Evolutionary conservation across 2,797 vertebrate species (phyloP).

Genomic region (Morus bassanus): DNA sequence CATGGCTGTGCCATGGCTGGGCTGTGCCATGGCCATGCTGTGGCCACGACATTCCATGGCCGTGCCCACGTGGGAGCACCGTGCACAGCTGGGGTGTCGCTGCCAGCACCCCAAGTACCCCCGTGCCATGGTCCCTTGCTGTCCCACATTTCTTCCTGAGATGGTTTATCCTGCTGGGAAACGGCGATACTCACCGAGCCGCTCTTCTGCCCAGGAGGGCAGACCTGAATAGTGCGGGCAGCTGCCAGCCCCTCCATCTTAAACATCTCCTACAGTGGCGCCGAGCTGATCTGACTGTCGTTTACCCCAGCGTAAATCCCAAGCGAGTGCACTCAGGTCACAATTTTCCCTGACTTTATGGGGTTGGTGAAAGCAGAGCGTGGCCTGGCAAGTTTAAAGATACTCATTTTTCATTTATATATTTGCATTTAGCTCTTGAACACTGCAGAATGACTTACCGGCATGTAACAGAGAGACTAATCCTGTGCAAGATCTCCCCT

Average conservation of each 20-base stretch:
- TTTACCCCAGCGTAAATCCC: background rate
- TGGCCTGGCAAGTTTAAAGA: background rate
- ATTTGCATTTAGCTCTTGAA: background rate
- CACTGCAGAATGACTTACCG: background rate
- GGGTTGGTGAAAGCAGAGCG: background rate
- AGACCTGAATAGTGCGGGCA: background rate
- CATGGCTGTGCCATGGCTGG: background rate
- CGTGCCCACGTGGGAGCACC: background rate
- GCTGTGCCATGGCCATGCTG: fast-evolving
- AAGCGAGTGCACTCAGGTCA: background rate
- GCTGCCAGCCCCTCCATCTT: background rate
- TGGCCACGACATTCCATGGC: fast-evolving
- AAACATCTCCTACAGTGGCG: background rate
- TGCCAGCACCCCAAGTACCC: background rate
- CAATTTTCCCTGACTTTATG: fast-evolving
- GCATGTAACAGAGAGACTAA: background rate
- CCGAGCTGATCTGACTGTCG: background rate
- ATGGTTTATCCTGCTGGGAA: background rate
- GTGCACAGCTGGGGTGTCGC: background rate
- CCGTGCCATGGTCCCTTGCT: fast-evolving
- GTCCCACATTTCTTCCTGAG: background rate
- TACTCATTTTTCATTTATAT: background rate
- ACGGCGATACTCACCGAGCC: background rate
- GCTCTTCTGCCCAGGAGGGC: background rate
- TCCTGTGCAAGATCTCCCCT: background rate